Evolutionary conservation across 2,113 vertebrate species (phyloP).

Genomic region (Crotalus viridis): DNA sequence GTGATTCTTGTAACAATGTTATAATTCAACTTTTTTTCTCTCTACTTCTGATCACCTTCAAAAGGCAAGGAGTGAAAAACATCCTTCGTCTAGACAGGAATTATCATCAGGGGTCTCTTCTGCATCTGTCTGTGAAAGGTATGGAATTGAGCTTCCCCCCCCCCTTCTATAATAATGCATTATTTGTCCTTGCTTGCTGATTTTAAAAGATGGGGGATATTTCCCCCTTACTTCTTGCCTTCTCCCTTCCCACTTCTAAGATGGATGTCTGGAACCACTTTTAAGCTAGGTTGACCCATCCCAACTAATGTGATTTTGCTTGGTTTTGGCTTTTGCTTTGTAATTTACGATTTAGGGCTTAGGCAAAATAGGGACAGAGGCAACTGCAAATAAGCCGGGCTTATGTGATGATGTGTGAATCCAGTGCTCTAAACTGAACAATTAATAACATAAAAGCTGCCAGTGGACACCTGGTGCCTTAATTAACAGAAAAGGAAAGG

Average conservation of each 20-base stretch:
- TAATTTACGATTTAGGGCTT: background rate
- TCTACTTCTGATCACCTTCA: constrained; percentile 57
- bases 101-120: constrained; percentile 56
- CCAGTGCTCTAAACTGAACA: background rate
- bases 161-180: background rate
- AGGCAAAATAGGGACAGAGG: background rate
- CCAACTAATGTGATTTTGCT: background rate
- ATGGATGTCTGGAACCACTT: constrained; percentile 14
- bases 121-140: constrained; percentile 69
- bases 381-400: background rate
- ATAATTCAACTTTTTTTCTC: constrained; percentile 45
- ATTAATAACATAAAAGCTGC: background rate
- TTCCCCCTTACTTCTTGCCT: background rate
- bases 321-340: background rate
- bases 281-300: constrained; percentile 28
- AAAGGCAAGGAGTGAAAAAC: constrained; percentile 69
- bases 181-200: constrained; percentile 31
- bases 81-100: constrained; percentile 68
- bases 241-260: background rate
- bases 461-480: constrained; percentile 1
- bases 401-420: background rate
- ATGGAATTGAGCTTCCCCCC: constrained; percentile 47
- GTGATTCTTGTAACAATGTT: constrained; percentile 45
- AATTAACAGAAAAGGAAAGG: constrained; percentile 24
- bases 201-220: constrained; percentile 10